Base-by-base conservation (phyloP, 1,140 invertebrate species). In the Euborellia annulipes region DNA sequence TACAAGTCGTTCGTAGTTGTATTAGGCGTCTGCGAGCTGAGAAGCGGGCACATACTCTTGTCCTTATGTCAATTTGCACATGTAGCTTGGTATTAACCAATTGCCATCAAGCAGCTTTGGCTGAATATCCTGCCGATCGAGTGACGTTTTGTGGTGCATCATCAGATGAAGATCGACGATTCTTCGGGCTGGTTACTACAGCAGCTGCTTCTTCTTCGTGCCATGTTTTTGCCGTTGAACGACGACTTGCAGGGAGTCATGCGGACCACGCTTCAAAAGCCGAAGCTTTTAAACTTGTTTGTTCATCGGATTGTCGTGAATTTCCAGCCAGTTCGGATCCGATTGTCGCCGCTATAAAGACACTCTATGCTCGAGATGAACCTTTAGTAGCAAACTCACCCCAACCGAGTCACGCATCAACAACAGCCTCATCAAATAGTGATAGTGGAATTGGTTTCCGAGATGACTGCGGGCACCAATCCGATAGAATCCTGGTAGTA, bases 401-500 rank as follows among this genome's bases (percentile, higher is more conserved):
- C 1, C 84, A 87, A 50, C 84, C 84, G 0, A 87, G 82, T 58
- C 78, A 79, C 58, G 73, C 82, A 45, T 79, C 84, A 61, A 54
- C 65, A 57, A 86, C 82, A 14, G 85, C 84, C 39, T 89, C 85
- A 1, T 91, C 86, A 50, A 95, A 94, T 59, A 91, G 86, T 53
- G 91, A 95, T 63, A 94, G 89, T 14, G 90, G 90, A 0, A 90
- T 94, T 45, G 89, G 90, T 0, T 91, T 91, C 56, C 76, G 84
- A 50, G 87, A 90, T 56, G 85, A 94, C 50, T 81, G 78, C 56
- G 73, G 77, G 32, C 81, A 82, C 56, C 76, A 85, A 46, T 81
- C 79, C 1, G 84, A 89, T 63, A 67, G 80, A 41, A 88, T 90
- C 51, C 68, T 83, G 37, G 73, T 87, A 0, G 80, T 85, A 0